A percentile compares a stretch with the other conserved stretches of the same genome.
phyloP scores from a whole-genome alignment of 2,888 invertebrate genomes.

The Caenorhabditis sp. region DNA sequence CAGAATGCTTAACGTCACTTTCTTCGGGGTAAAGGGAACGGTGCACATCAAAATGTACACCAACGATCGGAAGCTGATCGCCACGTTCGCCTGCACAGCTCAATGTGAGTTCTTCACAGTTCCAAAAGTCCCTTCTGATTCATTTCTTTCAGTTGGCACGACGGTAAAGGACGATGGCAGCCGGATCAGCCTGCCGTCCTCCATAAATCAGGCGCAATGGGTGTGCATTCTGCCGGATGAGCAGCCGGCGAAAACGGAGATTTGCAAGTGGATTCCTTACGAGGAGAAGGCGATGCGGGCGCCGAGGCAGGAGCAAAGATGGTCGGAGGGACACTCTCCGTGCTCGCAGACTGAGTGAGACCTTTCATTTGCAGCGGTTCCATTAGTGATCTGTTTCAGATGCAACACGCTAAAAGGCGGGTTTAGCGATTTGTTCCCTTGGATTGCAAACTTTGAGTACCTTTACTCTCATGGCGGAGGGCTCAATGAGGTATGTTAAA shows the following conservation, averaged over 20 bases:
- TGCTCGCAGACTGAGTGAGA: constrained; percentile 52
- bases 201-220: constrained; percentile 53
- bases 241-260: constrained; percentile 47
- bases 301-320: constrained; percentile 49
- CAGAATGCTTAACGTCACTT: constrained; percentile 54
- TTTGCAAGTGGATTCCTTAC: constrained; percentile 60
- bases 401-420: constrained; percentile 41
- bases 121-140: neutral
- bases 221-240: constrained; percentile 57
- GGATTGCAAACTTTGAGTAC: constrained; percentile 51
- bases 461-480: constrained; percentile 39
- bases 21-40: constrained; percentile 57
- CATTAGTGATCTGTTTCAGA: constrained; percentile 3
- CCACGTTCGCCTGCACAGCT: constrained; percentile 55
- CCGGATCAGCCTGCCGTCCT: constrained; percentile 49
- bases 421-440: constrained; percentile 40
- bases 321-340: constrained; percentile 56
- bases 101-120: constrained; percentile 58
- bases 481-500: constrained; percentile 34
- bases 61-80: constrained; percentile 44
- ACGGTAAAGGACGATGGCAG: constrained; percentile 49
- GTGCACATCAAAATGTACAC: constrained; percentile 55
- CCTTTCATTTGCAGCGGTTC: neutral
- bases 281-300: constrained; percentile 54
- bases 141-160: constrained; percentile 41